These are phyloP conservation scores for Chrysolophus pictus DNA, from an alignment of 2,797 vertebrate genomes.

Conservation along the genomic window DNA sequence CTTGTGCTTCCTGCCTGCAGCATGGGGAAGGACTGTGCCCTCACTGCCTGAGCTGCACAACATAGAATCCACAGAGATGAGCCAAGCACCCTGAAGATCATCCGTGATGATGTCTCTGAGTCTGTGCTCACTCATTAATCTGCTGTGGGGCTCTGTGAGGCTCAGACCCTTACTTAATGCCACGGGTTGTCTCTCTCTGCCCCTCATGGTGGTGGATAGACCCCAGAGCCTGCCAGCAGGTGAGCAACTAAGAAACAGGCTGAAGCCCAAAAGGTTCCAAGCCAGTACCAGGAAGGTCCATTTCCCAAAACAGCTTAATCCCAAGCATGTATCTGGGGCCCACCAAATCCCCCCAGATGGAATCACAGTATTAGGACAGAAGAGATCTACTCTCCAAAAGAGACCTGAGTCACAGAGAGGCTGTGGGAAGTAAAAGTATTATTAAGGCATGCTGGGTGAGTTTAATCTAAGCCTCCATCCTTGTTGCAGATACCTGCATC, in stretches of 20 bases:
- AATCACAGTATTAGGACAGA: background rate
- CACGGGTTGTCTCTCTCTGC: background rate
- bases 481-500: background rate
- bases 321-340: background rate
- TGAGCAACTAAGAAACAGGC: background rate
- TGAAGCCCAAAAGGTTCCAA: background rate
- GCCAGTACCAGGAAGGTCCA: rapidly evolving
- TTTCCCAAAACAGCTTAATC: background rate
- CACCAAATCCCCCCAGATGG: background rate
- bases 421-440: background rate
- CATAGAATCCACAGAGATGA: rapidly evolving
- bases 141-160: background rate
- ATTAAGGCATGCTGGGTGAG: background rate
- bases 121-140: background rate
- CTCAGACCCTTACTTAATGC: background rate
- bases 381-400: background rate
- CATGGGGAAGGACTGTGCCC: rapidly evolving
- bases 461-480: background rate
- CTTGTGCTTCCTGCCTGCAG: background rate
- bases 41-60: rapidly evolving
- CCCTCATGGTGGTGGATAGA: background rate
- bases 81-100: background rate
- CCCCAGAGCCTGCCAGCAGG: background rate
- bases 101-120: background rate
- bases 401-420: background rate